These are phyloP conservation scores for Adineta ricciae DNA, from an alignment of 2,888 invertebrate genomes.

Conservation along the genomic window DNA sequence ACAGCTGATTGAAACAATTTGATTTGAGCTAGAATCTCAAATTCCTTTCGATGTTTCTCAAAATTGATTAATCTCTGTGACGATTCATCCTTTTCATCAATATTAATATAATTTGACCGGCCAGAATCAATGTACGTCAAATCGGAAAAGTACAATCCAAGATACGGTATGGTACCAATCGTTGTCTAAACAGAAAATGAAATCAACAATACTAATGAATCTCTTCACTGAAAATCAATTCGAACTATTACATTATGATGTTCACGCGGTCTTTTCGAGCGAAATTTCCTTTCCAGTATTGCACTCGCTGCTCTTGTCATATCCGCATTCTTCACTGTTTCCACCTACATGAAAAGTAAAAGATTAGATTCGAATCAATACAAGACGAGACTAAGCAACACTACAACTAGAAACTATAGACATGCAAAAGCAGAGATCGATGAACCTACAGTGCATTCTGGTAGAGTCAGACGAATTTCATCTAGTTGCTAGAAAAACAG, in stretches of 20 bases:
- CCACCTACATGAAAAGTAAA: conserved; percentile 54
- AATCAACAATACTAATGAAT: background rate
- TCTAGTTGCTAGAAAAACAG: background rate
- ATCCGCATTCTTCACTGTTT: conserved; percentile 93
- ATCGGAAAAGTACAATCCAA: conserved; percentile 94
- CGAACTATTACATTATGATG: background rate
- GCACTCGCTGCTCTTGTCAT: conserved; percentile 62
- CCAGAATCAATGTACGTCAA: conserved; percentile 97
- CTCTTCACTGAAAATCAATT: background rate
- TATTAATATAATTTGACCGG: conserved; percentile 36
- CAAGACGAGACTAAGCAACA: too few relatives aligned
- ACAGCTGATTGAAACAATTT: conserved; percentile 88
- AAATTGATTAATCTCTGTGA: conserved; percentile 76
- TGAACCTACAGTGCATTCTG: background rate
- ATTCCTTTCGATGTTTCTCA: conserved; percentile 92
- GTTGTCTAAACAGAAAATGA: background rate
- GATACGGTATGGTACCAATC: conserved; percentile 81
- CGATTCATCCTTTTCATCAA: conserved; percentile 44
- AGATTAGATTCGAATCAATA: too few relatives aligned
- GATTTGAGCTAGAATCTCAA: conserved; percentile 92
- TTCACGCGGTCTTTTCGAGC: conserved; percentile 12
- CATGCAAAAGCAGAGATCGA: background rate
- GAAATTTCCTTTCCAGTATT: conserved; percentile 37
- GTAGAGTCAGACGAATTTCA: background rate
- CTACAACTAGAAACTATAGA: background rate